Evolutionary conservation across 2,888 invertebrate genomes (phyloP).

Genomic region (Ennomos erosarius): DNA sequence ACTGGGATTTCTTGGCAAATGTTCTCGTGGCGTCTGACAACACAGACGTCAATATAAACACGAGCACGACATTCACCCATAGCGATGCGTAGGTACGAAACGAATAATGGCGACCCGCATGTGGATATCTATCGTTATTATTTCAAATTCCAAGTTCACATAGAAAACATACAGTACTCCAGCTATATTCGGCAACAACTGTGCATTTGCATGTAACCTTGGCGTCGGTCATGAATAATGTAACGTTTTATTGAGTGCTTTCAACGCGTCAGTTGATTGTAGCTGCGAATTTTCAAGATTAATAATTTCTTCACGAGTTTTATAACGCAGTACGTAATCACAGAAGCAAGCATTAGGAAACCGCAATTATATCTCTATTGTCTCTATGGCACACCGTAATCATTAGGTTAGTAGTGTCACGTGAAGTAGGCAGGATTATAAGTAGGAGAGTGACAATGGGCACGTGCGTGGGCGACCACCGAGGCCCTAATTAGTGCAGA

Average conservation of each 20-base stretch:
- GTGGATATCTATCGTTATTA: constrained; percentile 20
- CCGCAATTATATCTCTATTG: constrained; percentile 34
- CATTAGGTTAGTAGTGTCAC: constrained; percentile 38
- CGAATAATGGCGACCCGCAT: constrained; percentile 36
- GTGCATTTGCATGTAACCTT: constrained; percentile 67
- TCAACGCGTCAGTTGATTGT: constrained; percentile 45
- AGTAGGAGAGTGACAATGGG: constrained; percentile 54
- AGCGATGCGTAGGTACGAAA: constrained; percentile 42
- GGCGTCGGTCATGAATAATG: constrained; percentile 59
- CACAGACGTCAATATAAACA: constrained; percentile 56
- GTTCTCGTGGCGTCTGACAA: constrained; percentile 48
- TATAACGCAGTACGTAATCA: not conserved
- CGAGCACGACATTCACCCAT: constrained; percentile 48
- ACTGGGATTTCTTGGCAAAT: constrained; percentile 53
- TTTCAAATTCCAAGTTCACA: constrained; percentile 37
- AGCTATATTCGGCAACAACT: constrained; percentile 41
- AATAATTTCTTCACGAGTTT: constrained; percentile 5
- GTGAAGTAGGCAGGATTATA: constrained; percentile 49
- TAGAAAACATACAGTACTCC: constrained; percentile 33
- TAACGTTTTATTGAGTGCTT: constrained; percentile 60
- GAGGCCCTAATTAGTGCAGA: constrained; percentile 74
- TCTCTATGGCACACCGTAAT: constrained; percentile 29
- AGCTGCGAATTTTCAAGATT: constrained; percentile 21
- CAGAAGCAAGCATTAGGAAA: constrained; percentile 10
- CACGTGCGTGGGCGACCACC: constrained; percentile 75